phyloP scores from a whole-genome alignment of 2,888 invertebrate species.

The Drosophila affinis region DNA sequence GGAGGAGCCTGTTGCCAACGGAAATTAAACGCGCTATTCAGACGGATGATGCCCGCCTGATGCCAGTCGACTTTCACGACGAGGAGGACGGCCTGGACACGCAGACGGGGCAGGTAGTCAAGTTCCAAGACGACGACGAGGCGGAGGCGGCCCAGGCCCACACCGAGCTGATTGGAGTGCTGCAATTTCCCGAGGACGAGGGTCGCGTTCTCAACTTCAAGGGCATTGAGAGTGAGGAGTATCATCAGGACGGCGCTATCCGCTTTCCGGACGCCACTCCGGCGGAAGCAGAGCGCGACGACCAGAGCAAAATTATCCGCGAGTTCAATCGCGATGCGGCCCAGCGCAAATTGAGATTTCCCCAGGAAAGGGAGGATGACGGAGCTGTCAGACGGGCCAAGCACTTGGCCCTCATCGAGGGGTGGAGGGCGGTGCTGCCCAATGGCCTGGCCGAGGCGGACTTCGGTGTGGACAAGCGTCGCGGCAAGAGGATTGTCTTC shows the following conservation, averaged over 20 bases:
- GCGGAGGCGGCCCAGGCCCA: constrained; percentile 62
- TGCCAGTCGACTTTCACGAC: constrained; percentile 70
- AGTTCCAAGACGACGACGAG: constrained; percentile 73
- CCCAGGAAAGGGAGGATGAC: constrained; percentile 44
- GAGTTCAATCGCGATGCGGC: constrained; percentile 73
- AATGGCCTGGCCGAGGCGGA: constrained; percentile 54
- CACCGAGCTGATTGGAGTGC: constrained; percentile 67
- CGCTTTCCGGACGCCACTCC: constrained; percentile 60
- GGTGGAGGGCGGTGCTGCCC: constrained; percentile 58
- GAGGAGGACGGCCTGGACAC: constrained; percentile 73
- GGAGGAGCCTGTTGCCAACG: constrained; percentile 56
- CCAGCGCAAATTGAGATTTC: constrained; percentile 76
- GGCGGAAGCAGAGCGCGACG: constrained; percentile 51
- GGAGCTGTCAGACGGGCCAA: constrained; percentile 43
- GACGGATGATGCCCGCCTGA: constrained; percentile 61
- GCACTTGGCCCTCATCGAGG: constrained; percentile 44
- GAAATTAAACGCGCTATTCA: constrained; percentile 66
- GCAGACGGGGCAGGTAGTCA: constrained; percentile 47
- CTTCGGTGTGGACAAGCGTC: constrained; percentile 50
- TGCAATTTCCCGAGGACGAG: constrained; percentile 62
- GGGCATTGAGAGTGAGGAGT: constrained; percentile 57
- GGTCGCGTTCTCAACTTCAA: constrained; percentile 68
- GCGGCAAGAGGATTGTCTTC: constrained; percentile 68
- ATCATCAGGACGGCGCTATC: constrained; percentile 44
- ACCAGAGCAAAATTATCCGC: constrained; percentile 44